Evolutionary conservation across 2,888 invertebrate genomes (phyloP), one percentile per base, ranked within the genome.

Genomic region (Notodromas monacha): DNA sequence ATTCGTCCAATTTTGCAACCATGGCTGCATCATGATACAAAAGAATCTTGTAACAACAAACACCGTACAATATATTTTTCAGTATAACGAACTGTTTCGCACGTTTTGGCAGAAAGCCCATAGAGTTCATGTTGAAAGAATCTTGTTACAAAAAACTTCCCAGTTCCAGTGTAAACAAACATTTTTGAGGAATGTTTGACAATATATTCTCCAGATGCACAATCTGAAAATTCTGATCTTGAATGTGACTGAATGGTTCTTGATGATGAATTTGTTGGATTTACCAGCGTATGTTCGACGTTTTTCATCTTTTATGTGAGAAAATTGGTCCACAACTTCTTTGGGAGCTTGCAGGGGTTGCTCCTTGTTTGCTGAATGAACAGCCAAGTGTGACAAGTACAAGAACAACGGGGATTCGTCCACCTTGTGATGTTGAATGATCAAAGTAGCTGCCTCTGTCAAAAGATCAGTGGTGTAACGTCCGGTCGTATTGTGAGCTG

Each of bases 1-100:
- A 69, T 34, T 68, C 62, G 44, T 86, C 86, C 40, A 86, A 50
- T 39, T 66, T 66, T 13, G 68, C 63, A 2, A 79, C 59, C 65
- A 81, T 72, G 6, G 70, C 79, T 69, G 45, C 33, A 56, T n/a
- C n/a, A n/a, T 56, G 36, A n/a, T n/a, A n/a, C n/a, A n/a, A n/a
- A n/a, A n/a, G n/a, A n/a, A n/a, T n/a, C n/a, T n/a, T n/a, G n/a
- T n/a, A n/a, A n/a, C n/a, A n/a, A n/a, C n/a, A n/a, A n/a, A n/a
- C n/a, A n/a, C n/a, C n/a, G n/a, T n/a, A n/a, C n/a, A n/a, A n/a
- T n/a, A n/a, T n/a, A n/a, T n/a, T n/a, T 8, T 6, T 8, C 12
- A 28, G 8, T 28, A 28, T 8, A 8, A 8, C 8, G 11, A 12
- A 28, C n/a, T n/a, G n/a, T n/a, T n/a, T n/a, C n/a, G n/a, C n/a